These are phyloP conservation scores for Psophia crepitans DNA, from an alignment of 2,113 vertebrate species.

Conservation along the genomic window DNA sequence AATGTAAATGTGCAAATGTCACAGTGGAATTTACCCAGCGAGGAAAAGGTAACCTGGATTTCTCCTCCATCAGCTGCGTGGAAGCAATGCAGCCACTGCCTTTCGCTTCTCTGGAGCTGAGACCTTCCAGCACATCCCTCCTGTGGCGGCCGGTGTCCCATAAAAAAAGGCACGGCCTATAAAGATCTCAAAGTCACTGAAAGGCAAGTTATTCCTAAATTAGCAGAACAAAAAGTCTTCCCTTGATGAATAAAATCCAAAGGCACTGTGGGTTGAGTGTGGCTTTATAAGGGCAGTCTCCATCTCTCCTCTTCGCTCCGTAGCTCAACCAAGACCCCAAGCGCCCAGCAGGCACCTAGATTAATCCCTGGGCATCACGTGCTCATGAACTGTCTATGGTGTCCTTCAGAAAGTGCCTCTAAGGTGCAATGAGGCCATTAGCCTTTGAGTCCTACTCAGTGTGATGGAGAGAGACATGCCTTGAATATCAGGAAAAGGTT, in stretches of 20 bases:
- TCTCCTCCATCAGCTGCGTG: not conserved
- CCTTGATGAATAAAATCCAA: not conserved
- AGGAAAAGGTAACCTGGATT: conserved; percentile 12
- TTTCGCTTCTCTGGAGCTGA: not conserved
- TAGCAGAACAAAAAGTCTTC: not conserved
- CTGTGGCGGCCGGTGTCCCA: not conserved
- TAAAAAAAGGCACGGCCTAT: not conserved
- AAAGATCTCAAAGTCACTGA: not conserved
- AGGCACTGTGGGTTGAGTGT: accelerated
- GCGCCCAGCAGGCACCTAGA: not conserved
- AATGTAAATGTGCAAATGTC: conserved; percentile 10
- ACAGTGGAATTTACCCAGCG: conserved; percentile 7
- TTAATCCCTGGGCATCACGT: not conserved
- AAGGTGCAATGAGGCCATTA: not conserved
- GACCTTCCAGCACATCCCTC: not conserved
- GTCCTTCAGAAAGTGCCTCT: not conserved
- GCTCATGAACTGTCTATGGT: not conserved
- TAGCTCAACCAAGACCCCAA: not conserved
- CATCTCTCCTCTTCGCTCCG: accelerated
- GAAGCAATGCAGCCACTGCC: not conserved
- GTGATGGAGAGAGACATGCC: accelerated
- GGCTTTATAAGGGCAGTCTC: not conserved
- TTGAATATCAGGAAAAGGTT: too few species aligned
- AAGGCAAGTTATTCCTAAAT: conserved; percentile 4
- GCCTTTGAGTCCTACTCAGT: not conserved